These are phyloP conservation scores for Drosophila koepferae DNA, from an alignment of 2,888 invertebrate species.

Conservation along the genomic window DNA sequence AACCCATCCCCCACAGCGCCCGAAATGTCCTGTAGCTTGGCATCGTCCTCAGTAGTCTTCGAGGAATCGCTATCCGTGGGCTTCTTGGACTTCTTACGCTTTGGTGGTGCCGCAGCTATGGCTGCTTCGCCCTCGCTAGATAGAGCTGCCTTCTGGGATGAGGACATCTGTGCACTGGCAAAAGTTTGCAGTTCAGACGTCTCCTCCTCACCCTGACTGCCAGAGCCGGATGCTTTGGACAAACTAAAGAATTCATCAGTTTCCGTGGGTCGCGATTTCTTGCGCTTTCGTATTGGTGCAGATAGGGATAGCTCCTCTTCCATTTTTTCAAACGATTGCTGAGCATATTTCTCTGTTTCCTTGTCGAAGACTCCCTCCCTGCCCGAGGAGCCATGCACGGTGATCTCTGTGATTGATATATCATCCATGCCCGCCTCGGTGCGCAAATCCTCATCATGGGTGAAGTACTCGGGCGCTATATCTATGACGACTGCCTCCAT, in stretches of 20 bases:
- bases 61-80: conserved; percentile 85
- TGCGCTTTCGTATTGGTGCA: conserved; percentile 86
- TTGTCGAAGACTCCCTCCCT: conserved; percentile 85
- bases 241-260: conserved; percentile 89
- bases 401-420: conserved; percentile 92
- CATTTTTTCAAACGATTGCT: conserved; percentile 84
- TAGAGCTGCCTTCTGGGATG: conserved; percentile 48
- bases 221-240: conserved; percentile 86
- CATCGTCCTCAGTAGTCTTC: conserved; percentile 83
- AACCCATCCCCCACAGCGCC: conserved; percentile 87
- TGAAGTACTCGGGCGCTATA: conserved; percentile 93
- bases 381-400: conserved; percentile 87
- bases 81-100: conserved; percentile 81
- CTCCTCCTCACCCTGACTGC: conserved; percentile 85
- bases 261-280: conserved; percentile 89
- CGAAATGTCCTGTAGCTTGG: conserved; percentile 86
- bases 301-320: conserved; percentile 87
- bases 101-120: conserved; percentile 72
- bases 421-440: conserved; percentile 95
- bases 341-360: conserved; percentile 85
- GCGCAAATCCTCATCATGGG: conserved; percentile 91
- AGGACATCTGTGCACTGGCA: conserved; percentile 88
- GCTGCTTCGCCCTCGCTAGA: conserved; percentile 49
- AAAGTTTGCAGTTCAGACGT: conserved; percentile 89
- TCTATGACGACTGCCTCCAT: conserved; percentile 97